These are phyloP conservation scores for Tetragnatha versicolor DNA, from an alignment of 1,140 invertebrate species.

Conservation along the genomic window DNA sequence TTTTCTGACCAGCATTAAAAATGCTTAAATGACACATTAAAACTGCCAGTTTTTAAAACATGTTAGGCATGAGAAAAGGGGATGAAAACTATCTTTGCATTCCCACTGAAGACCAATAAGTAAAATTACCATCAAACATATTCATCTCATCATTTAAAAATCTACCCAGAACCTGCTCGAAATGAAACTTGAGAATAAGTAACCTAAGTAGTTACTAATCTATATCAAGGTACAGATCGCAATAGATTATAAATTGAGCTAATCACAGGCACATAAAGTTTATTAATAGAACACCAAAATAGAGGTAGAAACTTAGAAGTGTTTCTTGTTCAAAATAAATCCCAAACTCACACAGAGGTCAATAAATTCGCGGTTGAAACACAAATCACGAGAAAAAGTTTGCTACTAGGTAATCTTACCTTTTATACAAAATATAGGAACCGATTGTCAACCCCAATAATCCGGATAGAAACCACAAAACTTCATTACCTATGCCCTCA, in stretches of 20 bases:
- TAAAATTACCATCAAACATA: no score
- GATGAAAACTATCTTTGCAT: no score
- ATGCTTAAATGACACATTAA: no score
- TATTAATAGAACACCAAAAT: background rate
- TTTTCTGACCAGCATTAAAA: no score
- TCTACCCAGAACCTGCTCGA: no score
- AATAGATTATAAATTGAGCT: background rate
- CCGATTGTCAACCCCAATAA: conserved; percentile 11
- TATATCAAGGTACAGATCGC: background rate
- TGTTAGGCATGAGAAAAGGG: no score
- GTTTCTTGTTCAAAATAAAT: background rate
- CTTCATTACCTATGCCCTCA: conserved; percentile 56
- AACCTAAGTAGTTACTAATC: no score
- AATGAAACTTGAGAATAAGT: no score
- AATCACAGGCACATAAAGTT: background rate
- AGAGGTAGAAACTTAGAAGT: background rate
- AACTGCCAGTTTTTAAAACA: no score
- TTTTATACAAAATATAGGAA: conserved; percentile 21
- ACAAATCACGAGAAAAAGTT: background rate
- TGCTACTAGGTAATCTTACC: background rate
- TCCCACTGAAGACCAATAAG: no score
- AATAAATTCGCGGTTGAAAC: background rate
- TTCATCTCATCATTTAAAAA: no score
- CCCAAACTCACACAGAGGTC: background rate
- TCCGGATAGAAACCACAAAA: conserved; percentile 23